Base-by-base conservation (phyloP, 2,113 vertebrate genomes). In the Phrynosoma blainvillii region DNA sequence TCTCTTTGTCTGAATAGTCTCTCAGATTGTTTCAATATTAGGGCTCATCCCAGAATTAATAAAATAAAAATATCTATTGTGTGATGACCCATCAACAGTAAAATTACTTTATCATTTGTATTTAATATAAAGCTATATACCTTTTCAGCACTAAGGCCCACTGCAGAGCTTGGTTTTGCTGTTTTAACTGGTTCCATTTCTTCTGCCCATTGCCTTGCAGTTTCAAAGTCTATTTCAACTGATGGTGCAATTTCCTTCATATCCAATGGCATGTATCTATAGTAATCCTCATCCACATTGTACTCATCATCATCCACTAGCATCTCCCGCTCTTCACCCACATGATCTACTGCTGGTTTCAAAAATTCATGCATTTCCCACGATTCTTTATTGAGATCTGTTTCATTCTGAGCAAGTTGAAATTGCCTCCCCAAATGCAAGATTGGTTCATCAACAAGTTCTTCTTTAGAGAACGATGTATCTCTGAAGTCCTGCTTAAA, bases 291-390 rank as follows among this genome's bases (percentile, higher is more conserved):
- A 23, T 96, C 95, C 13, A 96, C 93, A 6, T 96, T 95, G 18
- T 95, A 93, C 20, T 97, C 97, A 11, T 98, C 97, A 11, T 98
- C 97, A 88, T 98, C 98, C 54, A 98, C 98, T 56, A 97, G 27
- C 97, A 98, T 98, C 70, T 98, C 97, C 84, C 91, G 91, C 21
- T 97, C 97, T 95, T 95, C 94, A 32, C 40, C 91, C 81, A 68
- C 16, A 18, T 94, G 93, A 77, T 93, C 91, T 42, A 85, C 36
- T 10, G 42, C 0, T 25, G 90, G 52, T 27, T 87, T 94, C 90
- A 96, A 82, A 4, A 97, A 96, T 1, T 97, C 96, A 77, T 88
- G 91, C 96, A 97, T 97, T 92, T 97, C 96, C 97, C 97, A 97
- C 65, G 95, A 94, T 85, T 97, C 97, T 23, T 93, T 91, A 85